phyloP scores from a whole-genome alignment of 2,888 invertebrate species.

The Eurytoma californica region DNA sequence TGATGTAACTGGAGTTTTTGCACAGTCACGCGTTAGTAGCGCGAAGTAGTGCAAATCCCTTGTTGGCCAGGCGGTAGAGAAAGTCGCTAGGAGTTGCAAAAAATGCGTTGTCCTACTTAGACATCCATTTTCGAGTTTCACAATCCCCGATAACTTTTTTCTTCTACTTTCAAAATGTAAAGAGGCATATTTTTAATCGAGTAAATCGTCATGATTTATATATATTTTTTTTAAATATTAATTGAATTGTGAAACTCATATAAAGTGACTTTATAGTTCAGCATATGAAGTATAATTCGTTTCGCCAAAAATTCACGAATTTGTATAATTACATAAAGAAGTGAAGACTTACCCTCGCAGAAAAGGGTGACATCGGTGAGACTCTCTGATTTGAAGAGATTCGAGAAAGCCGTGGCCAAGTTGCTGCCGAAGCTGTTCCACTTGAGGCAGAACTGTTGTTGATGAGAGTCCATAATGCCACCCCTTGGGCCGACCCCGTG shows the following conservation, averaged over 20 bases:
- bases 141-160: neutral
- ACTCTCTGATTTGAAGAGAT: slow-evolving; percentile 94
- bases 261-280: no score
- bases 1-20: slow-evolving; percentile 6
- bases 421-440: slow-evolving; percentile 97
- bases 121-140: slow-evolving; percentile 42
- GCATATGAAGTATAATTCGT: no score
- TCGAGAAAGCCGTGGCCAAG: slow-evolving; percentile 93
- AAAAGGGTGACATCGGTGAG: slow-evolving; percentile 94
- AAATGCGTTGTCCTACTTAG: slow-evolving; percentile 47
- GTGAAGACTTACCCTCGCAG: slow-evolving; percentile 87
- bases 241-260: no score
- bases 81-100: slow-evolving; percentile 47
- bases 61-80: slow-evolving; percentile 34
- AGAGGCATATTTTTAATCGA: no score
- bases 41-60: slow-evolving; percentile 47
- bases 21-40: slow-evolving; percentile 13
- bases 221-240: no score
- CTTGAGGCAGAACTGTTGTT: slow-evolving; percentile 96
- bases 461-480: slow-evolving; percentile 88
- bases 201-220: no score
- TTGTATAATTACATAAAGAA: neutral
- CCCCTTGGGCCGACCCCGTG: slow-evolving; percentile 59
- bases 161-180: no score
- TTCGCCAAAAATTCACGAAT: neutral